These are phyloP conservation scores for Crossoptilon crossoptilon DNA, from an alignment of 2,797 vertebrate genomes.

Conservation along the genomic window DNA sequence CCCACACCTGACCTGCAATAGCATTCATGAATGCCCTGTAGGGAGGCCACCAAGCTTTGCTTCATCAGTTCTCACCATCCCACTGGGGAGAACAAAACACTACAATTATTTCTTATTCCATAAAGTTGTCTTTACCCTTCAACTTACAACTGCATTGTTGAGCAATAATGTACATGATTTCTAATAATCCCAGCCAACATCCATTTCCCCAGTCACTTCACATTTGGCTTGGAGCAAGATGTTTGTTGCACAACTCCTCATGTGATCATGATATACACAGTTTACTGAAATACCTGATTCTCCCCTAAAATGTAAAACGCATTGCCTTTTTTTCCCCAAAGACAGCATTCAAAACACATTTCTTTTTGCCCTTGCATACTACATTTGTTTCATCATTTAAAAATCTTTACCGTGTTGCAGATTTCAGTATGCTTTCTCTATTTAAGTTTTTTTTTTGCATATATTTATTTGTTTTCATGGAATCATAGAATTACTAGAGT, in stretches of 20 bases:
- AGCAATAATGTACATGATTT: constrained; percentile 51
- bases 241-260: not conserved
- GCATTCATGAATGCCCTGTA: not conserved
- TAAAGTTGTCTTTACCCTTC: constrained; percentile 61
- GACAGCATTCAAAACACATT: not conserved
- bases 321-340: not conserved
- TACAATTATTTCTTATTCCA: constrained; percentile 39
- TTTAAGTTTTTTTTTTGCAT: not conserved
- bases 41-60: constrained; percentile 14
- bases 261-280: not conserved
- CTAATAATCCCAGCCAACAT: not conserved
- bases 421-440: not conserved
- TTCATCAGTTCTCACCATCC: constrained; percentile 7
- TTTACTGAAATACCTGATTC: constrained; percentile 8
- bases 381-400: not conserved
- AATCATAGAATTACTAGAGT: no score
- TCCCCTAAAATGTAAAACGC: not conserved
- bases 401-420: not conserved
- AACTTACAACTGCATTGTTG: constrained; percentile 59
- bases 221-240: not conserved
- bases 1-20: not conserved
- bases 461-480: not conserved
- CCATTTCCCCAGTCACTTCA: not conserved
- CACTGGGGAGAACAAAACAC: constrained; percentile 19
- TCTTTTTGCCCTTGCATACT: not conserved